These are phyloP conservation scores for Paguma larvata DNA, from an alignment of 2,797 vertebrate species.

Conservation along the genomic window DNA sequence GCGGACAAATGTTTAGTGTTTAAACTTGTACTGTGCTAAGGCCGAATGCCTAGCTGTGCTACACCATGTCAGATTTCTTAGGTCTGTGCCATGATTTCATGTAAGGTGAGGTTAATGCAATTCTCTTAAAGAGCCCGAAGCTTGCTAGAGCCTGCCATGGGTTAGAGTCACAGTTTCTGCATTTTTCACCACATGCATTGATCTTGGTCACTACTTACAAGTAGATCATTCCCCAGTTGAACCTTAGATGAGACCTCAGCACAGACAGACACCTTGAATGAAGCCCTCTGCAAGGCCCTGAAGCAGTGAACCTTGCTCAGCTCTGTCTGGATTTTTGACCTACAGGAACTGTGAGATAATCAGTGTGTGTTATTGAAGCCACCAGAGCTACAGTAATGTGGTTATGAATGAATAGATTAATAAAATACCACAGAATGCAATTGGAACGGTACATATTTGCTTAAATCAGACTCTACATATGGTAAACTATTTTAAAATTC, in stretches of 20 bases:
- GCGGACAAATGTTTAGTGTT: not conserved
- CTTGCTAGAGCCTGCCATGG: fast-evolving
- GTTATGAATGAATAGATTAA: not conserved
- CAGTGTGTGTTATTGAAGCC: not conserved
- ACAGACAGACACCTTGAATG: not conserved
- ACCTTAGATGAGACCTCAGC: not conserved
- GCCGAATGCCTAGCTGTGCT: not conserved
- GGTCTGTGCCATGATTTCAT: not conserved
- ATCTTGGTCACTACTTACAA: not conserved
- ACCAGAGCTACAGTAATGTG: not conserved
- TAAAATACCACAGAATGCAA: not conserved
- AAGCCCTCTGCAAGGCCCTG: not conserved
- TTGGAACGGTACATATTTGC: not conserved
- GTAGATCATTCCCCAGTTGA: fast-evolving
- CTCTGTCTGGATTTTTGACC: not conserved
- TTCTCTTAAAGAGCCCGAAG: not conserved
- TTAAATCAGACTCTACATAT: not conserved
- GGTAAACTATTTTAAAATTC: not conserved
- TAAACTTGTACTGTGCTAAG: not conserved
- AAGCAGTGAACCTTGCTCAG: not conserved
- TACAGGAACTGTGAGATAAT: not conserved
- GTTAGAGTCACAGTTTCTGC: not conserved
- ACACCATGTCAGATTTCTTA: not conserved
- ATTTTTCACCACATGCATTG: fast-evolving
- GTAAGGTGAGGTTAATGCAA: not conserved